Base-by-base conservation (phyloP, 2,888 invertebrate species). In the Camptogramma bilineatum region DNA sequence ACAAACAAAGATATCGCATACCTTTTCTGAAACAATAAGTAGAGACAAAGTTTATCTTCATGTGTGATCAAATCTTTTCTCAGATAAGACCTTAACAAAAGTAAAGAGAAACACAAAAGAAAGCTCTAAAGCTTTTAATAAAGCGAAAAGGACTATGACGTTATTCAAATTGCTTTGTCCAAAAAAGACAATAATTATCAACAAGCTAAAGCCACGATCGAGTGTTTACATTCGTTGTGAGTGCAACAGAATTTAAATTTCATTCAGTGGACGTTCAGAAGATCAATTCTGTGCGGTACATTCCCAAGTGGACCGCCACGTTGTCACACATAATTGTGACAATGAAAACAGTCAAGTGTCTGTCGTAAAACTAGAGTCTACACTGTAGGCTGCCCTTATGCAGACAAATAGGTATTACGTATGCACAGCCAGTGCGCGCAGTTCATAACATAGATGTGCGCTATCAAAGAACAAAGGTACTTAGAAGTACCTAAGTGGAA, bases 271-370 rank as follows among this genome's bases (percentile, higher is more conserved):
- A 73, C 73, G 75, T 56, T 52, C 19, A 52, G 50, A 55, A 55
- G 52, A 53, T 56, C 72, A 76, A 81, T 79, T 78, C 70, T 77
- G 75, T 75, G 73, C 75, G 75, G 50, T 59, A 73, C 68, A 59
- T 70, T 68, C 73, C 78, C 66, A 75, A 72, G 65, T 67, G 73
- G 78, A 76, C 81, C 76, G 82, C 80, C 79, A 75, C 76, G 72
- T 70, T 74, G 72, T 72, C 74, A 77, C 78, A 83, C 10, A 82
- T 82, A 78, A 87, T 85, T 85, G 84, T 85, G 84, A 89, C 89
- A 87, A 87, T 87, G 83, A 84, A 86, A 83, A 84, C 82, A 86
- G 86, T 83, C 84, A 88, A 87, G 85, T 84, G 87, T 88, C 86
- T 87, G 82, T 86, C 89, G 88, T 88, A 90, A 88, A 88, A 88